These are phyloP conservation scores for Odocoileus hemionus DNA, from an alignment of 2,113 vertebrate genomes.

Conservation along the genomic window DNA sequence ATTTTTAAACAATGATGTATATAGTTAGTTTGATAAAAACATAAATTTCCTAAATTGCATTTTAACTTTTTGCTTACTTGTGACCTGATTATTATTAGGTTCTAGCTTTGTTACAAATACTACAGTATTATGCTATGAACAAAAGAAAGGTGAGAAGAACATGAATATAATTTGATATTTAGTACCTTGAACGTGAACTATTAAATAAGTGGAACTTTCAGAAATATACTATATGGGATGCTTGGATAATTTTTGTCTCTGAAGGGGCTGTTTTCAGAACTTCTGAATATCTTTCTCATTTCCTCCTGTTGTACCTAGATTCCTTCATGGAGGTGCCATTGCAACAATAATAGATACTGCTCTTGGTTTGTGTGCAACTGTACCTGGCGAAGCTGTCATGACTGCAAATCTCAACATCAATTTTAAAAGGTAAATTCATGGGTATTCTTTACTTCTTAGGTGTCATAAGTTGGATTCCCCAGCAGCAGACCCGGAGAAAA, in stretches of 20 bases:
- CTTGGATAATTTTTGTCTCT: not conserved
- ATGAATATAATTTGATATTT: not conserved
- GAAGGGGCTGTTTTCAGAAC: not conserved
- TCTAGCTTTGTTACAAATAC: not conserved
- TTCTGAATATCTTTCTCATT: not conserved
- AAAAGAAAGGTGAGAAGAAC: not conserved
- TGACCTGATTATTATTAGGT: not conserved
- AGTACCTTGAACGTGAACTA: not conserved
- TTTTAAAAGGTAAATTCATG: constrained; percentile 60
- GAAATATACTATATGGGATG: not conserved
- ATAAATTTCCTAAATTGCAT: not conserved
- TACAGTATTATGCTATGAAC: not conserved
- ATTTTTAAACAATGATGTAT: not conserved
- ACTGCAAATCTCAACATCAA: constrained; percentile 66
- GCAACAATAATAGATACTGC: constrained; percentile 24
- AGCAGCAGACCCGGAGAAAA: not conserved
- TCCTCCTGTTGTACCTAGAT: constrained; percentile 1
- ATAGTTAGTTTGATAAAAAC: not conserved
- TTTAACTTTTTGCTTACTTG: not conserved
- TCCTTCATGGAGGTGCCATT: constrained; percentile 56
- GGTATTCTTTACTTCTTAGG: not conserved
- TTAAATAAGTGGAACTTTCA: not conserved
- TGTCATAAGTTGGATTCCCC: not conserved
- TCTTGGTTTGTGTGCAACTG: rapidly evolving
- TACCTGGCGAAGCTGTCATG: not conserved